Conservation (phyloP, 2,888 invertebrate genomes). For the Trissonchulus latispiculum region DNA sequence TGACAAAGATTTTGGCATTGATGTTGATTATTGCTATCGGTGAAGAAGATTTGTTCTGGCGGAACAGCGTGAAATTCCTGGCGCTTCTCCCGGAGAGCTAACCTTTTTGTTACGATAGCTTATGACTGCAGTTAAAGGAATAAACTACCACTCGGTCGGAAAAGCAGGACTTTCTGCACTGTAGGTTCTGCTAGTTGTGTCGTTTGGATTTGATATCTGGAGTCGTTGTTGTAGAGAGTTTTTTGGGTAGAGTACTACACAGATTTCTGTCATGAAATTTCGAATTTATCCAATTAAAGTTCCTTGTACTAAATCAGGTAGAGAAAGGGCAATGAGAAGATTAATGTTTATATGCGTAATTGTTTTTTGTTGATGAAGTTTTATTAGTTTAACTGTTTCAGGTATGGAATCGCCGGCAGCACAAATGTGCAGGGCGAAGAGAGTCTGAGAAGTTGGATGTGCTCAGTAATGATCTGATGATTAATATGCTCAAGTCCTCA, state of each 20-base stretch:
- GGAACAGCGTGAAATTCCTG: constrained; percentile 73
- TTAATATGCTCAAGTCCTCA: constrained; percentile 90
- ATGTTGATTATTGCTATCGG: constrained; percentile 79
- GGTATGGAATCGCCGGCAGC: constrained; percentile 84
- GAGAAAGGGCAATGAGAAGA: no score
- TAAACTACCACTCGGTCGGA: constrained; percentile 87
- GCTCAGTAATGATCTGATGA: constrained; percentile 86
- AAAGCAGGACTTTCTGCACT: constrained; percentile 61
- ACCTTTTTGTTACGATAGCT: constrained; percentile 84
- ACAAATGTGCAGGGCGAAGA: constrained; percentile 93
- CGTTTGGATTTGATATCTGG: no score
- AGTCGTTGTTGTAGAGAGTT: no score
- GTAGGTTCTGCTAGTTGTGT: neutral
- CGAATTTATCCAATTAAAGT: no score
- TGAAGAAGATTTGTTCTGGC: constrained; percentile 76
- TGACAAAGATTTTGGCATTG: constrained; percentile 53
- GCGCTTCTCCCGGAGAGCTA: constrained; percentile 84
- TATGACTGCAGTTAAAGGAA: constrained; percentile 91
- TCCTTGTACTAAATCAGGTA: no score
- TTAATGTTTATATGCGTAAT: no score
- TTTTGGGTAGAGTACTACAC: no score
- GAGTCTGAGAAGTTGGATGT: constrained; percentile 94
- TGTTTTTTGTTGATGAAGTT: no score
- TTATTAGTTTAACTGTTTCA: no score
- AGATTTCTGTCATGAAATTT: no score